These are phyloP conservation scores for Clupea harengus DNA, from an alignment of 2,113 vertebrate species.

Conservation along the genomic window DNA sequence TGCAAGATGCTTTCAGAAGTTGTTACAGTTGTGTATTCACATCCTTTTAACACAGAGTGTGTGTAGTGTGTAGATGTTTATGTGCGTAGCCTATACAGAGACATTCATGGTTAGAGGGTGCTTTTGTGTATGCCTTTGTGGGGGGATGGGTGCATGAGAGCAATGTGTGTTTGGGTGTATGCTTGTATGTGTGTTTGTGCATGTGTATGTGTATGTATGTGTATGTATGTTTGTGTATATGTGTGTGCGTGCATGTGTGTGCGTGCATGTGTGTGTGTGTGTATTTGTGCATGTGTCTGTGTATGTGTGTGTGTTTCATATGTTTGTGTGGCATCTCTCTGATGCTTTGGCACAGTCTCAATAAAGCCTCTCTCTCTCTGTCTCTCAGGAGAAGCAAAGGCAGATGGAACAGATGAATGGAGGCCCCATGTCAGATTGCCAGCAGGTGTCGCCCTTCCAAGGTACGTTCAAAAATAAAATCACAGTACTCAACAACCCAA, in stretches of 20 bases:
- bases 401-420: constrained; percentile 68
- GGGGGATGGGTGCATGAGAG: neutral
- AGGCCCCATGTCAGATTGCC: constrained; percentile 62
- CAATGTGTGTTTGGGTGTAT: neutral
- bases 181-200: neutral
- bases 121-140: neutral
- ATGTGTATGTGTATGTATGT: neutral
- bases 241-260: too few relatives aligned
- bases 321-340: neutral
- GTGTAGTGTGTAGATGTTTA: neutral
- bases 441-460: constrained; percentile 80
- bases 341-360: neutral
- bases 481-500: neutral
- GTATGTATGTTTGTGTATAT: neutral
- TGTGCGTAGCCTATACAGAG: neutral
- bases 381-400: constrained; percentile 78
- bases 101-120: neutral
- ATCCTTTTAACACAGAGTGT: neutral
- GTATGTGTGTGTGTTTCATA: neutral
- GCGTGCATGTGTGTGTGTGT: neutral
- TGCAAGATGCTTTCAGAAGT: neutral
- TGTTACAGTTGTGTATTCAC: neutral
- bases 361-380: neutral
- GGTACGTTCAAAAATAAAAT: constrained; percentile 63
- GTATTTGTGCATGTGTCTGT: neutral